phyloP scores from a whole-genome alignment of 2,797 vertebrate genomes.

The Catostomus latipinnis region DNA sequence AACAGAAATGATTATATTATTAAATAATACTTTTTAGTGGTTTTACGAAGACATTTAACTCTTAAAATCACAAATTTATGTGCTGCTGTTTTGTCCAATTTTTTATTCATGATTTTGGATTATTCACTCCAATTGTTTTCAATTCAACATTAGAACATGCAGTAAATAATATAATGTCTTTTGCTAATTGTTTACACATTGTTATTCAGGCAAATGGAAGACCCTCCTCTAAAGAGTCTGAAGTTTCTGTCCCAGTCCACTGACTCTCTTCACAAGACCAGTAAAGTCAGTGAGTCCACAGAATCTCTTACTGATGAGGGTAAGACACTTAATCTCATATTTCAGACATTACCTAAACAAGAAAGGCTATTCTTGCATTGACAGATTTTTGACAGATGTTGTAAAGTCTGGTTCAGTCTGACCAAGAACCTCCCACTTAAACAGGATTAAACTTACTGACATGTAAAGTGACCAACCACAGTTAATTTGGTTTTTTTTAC shows the following conservation, averaged over 20 bases:
- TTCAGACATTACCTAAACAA: not conserved
- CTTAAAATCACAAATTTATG: too few species aligned
- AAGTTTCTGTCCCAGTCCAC: slow-evolving; percentile 91
- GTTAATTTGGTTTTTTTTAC: too few species aligned
- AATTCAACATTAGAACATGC: not conserved
- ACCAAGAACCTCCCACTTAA: too few species aligned
- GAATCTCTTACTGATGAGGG: slow-evolving; percentile 93
- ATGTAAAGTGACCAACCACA: too few species aligned
- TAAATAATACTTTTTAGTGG: too few species aligned
- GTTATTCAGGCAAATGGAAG: slow-evolving; percentile 82
- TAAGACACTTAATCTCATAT: slow-evolving; percentile 62
- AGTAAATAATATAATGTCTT: too few species aligned
- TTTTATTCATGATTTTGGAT: not conserved
- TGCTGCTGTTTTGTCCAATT: not conserved
- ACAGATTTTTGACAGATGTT: too few species aligned
- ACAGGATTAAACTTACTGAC: too few species aligned
- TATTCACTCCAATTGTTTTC: not conserved
- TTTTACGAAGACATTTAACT: too few species aligned
- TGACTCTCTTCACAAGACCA: slow-evolving; percentile 89
- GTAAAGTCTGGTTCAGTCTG: too few species aligned
- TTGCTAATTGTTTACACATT: not conserved
- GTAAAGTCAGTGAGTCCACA: slow-evolving; percentile 88
- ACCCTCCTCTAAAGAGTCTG: slow-evolving; percentile 81
- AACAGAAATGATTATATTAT: too few species aligned
- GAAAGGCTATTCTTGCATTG: not conserved